Evolutionary conservation across 2,888 invertebrate genomes (phyloP), one percentile per base, ranked within the genome.

Genomic region (Cerastis rubricosa): DNA sequence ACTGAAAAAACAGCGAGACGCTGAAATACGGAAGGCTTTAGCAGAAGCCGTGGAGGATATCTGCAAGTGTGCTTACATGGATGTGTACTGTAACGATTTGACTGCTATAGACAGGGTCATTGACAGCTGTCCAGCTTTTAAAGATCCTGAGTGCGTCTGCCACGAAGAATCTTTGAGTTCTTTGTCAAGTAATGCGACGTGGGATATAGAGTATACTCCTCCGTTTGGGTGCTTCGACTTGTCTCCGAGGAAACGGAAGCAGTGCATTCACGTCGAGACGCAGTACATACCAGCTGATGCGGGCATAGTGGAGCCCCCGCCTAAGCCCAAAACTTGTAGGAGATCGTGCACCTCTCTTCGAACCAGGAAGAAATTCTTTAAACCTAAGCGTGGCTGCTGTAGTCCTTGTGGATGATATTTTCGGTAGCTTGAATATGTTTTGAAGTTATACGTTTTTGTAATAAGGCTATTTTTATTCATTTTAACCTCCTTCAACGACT

Each of bases 161-260:
- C 87, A 93, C 65, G 94, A 93, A 25, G 95, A 96, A 84, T 96
- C 96, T 0, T 76, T 96, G 25, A 96, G 96, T 82, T 96, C 96
- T 17, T 81, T 96, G 3, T 97, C 97, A 0, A 97, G 97, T 73
- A 97, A 98, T 80, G 97, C 97, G 2, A 98, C 98, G 76, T 97
- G 98, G 93, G 98, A 98, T 87, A 97, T 98, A 61, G 98, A 98
- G 79, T 98, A 98, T 72, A 98, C 98, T 0, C 98, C 98, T 1
- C 98, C 98, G 0, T 98, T 97, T 63, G 98, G 97, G 0, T 96
- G 98, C 59, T 97, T 98, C 71, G 97, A 97, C 85, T 96, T 97
- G 2, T 95, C 97, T 76, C 94, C 97, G 1, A 95, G 97, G 17
- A 94, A 96, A 70, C 92, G 94, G 5, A 93, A 93, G 78, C 94